These are phyloP conservation scores for Corythaixoides concolor DNA, from an alignment of 2,113 vertebrate genomes.

Conservation along the genomic window DNA sequence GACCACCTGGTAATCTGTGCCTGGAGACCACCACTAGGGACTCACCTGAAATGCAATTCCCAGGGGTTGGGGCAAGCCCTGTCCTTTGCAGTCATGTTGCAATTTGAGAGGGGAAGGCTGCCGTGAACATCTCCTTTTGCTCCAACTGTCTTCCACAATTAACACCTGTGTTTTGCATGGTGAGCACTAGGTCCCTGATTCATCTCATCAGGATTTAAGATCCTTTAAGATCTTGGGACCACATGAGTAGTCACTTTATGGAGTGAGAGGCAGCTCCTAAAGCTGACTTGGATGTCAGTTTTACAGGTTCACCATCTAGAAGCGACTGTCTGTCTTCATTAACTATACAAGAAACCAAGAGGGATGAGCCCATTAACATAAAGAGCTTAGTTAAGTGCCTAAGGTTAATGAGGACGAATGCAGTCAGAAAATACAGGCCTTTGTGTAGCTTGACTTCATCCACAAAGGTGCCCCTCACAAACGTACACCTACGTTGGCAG, in stretches of 20 bases:
- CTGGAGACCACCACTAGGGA: not conserved
- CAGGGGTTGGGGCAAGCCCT: not conserved
- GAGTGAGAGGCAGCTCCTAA: not conserved
- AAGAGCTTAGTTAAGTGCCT: not conserved
- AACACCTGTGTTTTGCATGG: not conserved
- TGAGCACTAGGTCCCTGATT: not conserved
- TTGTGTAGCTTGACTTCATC: not conserved
- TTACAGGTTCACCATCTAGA: not conserved
- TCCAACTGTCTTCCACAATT: not conserved
- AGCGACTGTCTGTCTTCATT: not conserved
- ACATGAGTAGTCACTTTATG: not conserved
- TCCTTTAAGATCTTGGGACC: not conserved
- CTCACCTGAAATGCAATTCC: not conserved
- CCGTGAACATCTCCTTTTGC: not conserved
- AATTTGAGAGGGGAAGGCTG: not conserved
- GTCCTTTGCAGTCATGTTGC: not conserved
- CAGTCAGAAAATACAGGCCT: not conserved
- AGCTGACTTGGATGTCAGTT: not conserved
- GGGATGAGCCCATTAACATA: not conserved
- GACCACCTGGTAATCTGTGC: not conserved
- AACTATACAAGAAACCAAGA: not conserved
- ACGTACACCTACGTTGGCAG: fast-evolving
- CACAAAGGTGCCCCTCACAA: not conserved
- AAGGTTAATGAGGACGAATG: not conserved
- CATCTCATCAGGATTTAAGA: not conserved